Percentiles rank a stretch among this genome's conserved stretches.
Evolutionary conservation across 2,888 invertebrate species (phyloP).

Genomic region (Nysson spinosus): DNA sequence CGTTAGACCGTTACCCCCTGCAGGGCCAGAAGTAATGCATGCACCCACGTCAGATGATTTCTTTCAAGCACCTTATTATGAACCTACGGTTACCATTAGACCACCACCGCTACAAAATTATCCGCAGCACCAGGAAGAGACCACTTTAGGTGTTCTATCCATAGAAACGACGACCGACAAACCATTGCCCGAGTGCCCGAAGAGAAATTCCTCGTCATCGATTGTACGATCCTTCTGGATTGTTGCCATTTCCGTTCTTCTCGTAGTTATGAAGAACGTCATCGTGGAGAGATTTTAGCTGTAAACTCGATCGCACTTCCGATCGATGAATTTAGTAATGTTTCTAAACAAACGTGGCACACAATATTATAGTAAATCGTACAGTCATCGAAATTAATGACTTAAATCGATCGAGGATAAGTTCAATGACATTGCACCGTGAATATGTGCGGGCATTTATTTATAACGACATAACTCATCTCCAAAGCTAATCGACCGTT

Average conservation of each 20-base stretch:
- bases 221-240: not conserved
- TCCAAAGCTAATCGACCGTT: conserved; percentile 25
- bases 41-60: conserved; percentile 6
- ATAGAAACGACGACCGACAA: conserved; percentile 44
- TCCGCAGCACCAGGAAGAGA: not conserved
- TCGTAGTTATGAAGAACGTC: not conserved
- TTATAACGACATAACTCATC: no score
- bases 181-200: conserved; percentile 39
- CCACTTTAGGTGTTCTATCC: not conserved
- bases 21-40: not conserved
- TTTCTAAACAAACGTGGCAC: conserved; percentile 1
- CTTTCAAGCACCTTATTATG: conserved; percentile 26
- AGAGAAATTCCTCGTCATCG: conserved; percentile 13
- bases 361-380: not conserved
- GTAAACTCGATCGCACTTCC: conserved; percentile 5
- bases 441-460: conserved; percentile 40
- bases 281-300: conserved; percentile 46
- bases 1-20: conserved; percentile 6
- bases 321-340: conserved; percentile 2
- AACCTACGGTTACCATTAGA: conserved; percentile 20
- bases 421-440: conserved; percentile 5
- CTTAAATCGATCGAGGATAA: not conserved
- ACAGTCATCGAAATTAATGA: not conserved
- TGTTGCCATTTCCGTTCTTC: conserved; percentile 13
- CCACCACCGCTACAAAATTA: conserved; percentile 16